Evolutionary conservation across 2,888 invertebrate genomes (phyloP).

Genomic region (Apotomis capreana): DNA sequence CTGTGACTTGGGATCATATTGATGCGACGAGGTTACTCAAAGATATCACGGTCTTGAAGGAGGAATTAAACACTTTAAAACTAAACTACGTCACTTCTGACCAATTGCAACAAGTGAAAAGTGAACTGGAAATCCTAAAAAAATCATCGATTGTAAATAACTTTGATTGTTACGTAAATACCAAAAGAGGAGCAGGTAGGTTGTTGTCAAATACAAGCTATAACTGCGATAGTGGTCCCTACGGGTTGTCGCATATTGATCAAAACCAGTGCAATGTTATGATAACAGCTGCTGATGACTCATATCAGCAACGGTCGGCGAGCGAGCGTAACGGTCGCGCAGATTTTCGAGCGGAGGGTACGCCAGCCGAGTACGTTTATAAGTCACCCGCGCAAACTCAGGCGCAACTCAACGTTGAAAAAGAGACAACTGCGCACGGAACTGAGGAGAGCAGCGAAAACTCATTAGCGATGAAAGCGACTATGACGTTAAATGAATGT

Average conservation of each 20-base stretch:
- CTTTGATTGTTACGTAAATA: not conserved
- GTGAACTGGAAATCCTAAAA: not conserved
- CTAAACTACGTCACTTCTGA: not conserved
- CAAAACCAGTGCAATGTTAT: not conserved
- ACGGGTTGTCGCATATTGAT: not conserved
- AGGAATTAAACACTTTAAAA: not conserved
- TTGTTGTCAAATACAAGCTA: not conserved
- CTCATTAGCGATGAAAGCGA: too few species aligned
- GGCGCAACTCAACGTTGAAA: not conserved
- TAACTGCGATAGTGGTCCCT: conserved; percentile 1
- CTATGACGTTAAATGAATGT: not conserved
- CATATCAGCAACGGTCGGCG: not conserved
- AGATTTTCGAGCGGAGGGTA: not conserved
- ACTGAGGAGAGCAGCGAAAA: not conserved
- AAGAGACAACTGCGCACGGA: not conserved
- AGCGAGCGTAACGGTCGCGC: not conserved
- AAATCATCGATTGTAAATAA: not conserved
- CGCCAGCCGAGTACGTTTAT: not conserved
- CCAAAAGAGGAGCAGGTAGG: not conserved
- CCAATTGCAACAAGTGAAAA: not conserved
- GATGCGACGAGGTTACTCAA: not conserved
- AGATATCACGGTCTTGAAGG: not conserved
- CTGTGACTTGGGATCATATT: not conserved
- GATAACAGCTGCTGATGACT: not conserved
- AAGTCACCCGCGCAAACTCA: not conserved